Percentiles rank a stretch among this genome's conserved stretches.
Evolutionary conservation across 2,888 invertebrate genomes (phyloP).

Genomic region (Frankliniella intonsa): DNA sequence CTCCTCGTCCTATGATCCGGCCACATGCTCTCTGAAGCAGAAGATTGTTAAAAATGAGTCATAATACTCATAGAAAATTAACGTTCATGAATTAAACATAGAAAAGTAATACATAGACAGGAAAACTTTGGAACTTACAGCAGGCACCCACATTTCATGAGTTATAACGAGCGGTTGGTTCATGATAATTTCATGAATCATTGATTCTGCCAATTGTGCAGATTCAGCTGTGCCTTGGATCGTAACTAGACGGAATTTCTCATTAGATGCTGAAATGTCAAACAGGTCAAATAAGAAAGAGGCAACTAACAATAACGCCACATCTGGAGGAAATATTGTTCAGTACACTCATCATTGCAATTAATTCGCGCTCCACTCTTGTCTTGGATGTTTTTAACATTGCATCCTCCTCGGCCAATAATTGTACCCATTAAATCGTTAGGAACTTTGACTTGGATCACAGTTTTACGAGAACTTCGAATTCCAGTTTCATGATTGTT

Average conservation of each 20-base stretch:
- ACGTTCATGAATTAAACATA: background rate
- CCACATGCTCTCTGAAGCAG: slow-evolving; percentile 55
- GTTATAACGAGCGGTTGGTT: slow-evolving; percentile 65
- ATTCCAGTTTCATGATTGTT: slow-evolving; percentile 36
- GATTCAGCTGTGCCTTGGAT: slow-evolving; percentile 65
- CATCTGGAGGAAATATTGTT: background rate
- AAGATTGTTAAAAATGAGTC: background rate
- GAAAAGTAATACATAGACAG: background rate
- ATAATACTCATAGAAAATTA: background rate
- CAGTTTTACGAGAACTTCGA: slow-evolving; percentile 36
- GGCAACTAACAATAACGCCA: background rate
- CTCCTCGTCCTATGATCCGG: slow-evolving; percentile 70
- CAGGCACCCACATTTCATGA: slow-evolving; percentile 63
- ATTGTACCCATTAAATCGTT: slow-evolving; percentile 45
- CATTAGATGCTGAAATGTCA: slow-evolving; percentile 49
- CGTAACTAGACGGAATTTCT: slow-evolving; percentile 58
- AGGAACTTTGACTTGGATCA: slow-evolving; percentile 43
- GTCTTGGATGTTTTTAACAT: slow-evolving; percentile 69
- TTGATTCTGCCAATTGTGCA: slow-evolving; percentile 65
- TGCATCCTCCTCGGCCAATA: slow-evolving; percentile 66
- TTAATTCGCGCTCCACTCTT: slow-evolving; percentile 62
- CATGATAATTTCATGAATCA: slow-evolving; percentile 62
- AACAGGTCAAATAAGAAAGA: background rate
- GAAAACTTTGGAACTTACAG: slow-evolving; percentile 38
- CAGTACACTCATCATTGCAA: slow-evolving; percentile 46